Base-by-base conservation (phyloP, 2,888 invertebrate genomes). In the Orchesella flavescens region DNA sequence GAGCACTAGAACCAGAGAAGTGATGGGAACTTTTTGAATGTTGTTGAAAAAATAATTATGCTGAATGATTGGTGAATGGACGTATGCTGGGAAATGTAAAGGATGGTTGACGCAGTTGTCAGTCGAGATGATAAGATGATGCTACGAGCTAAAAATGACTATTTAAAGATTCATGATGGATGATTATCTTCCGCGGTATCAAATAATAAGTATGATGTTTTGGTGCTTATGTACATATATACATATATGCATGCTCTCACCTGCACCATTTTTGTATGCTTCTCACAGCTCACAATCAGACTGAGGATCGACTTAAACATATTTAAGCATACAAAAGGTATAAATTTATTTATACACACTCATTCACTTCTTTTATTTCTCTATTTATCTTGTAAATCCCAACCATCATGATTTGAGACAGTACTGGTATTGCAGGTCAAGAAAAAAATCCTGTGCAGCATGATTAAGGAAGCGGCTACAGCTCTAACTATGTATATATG, bases 151-250 rank as follows among this genome's bases (percentile, higher is more conserved):
- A 68, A 80, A 79, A 68, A 80, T 68, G 80, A 74, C 80, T 80
- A 80, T 80, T 80, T 80, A 80, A 80, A 80, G 79, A 65, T 65
- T 57, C 79, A 72, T 71, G 78, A 72, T 55, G 79, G 72, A 57
- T 73, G 80, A 80, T 80, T 80, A 80, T 53, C 68, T 46, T 80
- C 46, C 55, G 34, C 17, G 15, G 69, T n/a, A 66, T 66, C 17
- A 49, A 49, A n/a, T 49, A 49, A n/a, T 49, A 49, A 7, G n/a
- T n/a, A n/a, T n/a, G n/a, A n/a, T n/a, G n/a, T n/a, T n/a, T n/a
- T n/a, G n/a, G 2, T 34, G 34, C 34, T 34, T 34, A 34, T n/a
- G n/a, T n/a, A n/a, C n/a, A n/a, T n/a, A n/a, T n/a, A n/a, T n/a
- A n/a, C n/a, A n/a, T 7, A 34, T 34, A 34, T 2, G 34, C 3